A percentile compares a stretch with the other conserved stretches of the same genome.
phyloP scores from a whole-genome alignment of 2,888 invertebrate species.

The Hirtodrosophila cameraria region DNA sequence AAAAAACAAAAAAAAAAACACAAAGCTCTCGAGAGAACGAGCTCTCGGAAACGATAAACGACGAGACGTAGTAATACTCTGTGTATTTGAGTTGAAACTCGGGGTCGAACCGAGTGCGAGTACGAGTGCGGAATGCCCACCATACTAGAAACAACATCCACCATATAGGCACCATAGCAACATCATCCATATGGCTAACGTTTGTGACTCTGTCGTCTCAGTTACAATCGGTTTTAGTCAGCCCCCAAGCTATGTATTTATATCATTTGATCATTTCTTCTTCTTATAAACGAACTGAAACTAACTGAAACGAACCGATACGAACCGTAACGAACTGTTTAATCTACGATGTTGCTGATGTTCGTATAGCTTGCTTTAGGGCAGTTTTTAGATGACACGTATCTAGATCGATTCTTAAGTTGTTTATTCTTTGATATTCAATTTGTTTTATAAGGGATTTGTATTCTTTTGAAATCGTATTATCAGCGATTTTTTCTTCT shows the following conservation, averaged over 20 bases:
- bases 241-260: conserved; percentile 9
- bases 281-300: not conserved
- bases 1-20: too few species aligned
- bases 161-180: conserved; percentile 1
- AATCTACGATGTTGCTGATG: too few species aligned
- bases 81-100: conserved; percentile 24
- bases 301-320: conserved; percentile 6
- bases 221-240: conserved; percentile 32
- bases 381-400: too few species aligned
- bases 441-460: too few species aligned
- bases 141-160: too few species aligned
- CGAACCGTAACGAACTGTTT: conserved; percentile 8
- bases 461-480: too few species aligned
- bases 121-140: conserved; percentile 36
- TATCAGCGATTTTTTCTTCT: too few species aligned
- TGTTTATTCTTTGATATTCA: too few species aligned
- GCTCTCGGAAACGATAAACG: not conserved
- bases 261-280: not conserved
- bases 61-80: not conserved
- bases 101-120: conserved; percentile 23
- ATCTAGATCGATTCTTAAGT: not conserved
- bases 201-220: conserved; percentile 35
- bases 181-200: conserved; percentile 32
- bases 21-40: conserved; percentile 29
- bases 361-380: too few species aligned